Percentiles rank a stretch among this genome's conserved stretches.
Conservation (phyloP, 2,113 vertebrate species). For the Chroicocephalus ridibundus region DNA sequence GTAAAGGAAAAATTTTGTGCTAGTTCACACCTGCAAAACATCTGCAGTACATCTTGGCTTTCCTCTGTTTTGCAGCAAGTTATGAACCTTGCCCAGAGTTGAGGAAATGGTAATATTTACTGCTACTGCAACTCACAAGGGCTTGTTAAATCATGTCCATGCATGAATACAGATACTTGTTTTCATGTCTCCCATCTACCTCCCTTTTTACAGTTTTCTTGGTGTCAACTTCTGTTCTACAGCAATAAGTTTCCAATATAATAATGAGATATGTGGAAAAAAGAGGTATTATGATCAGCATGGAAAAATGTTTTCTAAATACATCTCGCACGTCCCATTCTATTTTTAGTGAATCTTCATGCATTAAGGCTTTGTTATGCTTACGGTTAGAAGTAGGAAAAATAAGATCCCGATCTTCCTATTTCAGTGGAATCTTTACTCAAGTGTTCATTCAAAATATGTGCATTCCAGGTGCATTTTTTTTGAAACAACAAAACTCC, state of each 20-base stretch:
- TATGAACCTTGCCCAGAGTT: background rate
- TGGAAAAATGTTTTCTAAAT: background rate
- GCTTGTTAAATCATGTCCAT: background rate
- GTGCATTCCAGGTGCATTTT: rapidly evolving
- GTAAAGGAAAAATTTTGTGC: background rate
- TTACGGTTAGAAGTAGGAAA: background rate
- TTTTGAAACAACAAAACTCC: background rate
- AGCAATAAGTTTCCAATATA: background rate
- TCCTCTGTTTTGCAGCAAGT: background rate
- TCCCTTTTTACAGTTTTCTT: background rate
- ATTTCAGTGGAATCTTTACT: background rate
- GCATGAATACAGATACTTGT: background rate
- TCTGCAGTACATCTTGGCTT: background rate
- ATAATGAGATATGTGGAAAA: background rate
- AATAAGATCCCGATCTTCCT: background rate
- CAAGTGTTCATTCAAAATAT: background rate
- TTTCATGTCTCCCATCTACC: background rate
- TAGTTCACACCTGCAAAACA: background rate
- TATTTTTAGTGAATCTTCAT: background rate
- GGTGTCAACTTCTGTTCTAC: background rate
- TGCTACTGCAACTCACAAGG: background rate
- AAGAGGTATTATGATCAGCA: background rate
- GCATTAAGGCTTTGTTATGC: background rate
- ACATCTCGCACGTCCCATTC: background rate
- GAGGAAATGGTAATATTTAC: background rate